Percentiles rank a stretch among this genome's conserved stretches.
Evolutionary conservation across 2,113 vertebrate genomes (phyloP).

Genomic region (Tachysurus vachellii): DNA sequence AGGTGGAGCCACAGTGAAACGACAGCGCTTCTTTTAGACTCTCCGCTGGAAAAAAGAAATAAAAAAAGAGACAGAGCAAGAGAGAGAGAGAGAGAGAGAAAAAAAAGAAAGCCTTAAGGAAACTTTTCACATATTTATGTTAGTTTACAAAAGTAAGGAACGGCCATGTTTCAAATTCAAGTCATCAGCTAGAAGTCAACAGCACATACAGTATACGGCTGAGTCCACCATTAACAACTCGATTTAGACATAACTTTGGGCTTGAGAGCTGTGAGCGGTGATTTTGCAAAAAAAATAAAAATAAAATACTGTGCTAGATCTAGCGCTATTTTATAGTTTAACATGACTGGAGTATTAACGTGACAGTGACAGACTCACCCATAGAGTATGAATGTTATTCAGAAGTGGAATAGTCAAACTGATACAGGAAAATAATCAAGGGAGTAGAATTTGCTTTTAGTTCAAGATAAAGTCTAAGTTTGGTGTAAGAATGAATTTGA

Average conservation of each 20-base stretch:
- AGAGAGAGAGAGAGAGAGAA: not conserved
- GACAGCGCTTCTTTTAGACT: constrained; percentile 62
- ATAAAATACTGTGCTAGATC: not conserved
- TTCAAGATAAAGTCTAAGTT: not conserved
- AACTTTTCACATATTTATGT: not conserved
- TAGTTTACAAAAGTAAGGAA: not conserved
- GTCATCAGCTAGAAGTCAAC: not conserved
- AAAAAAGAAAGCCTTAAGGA: not conserved
- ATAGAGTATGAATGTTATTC: not conserved
- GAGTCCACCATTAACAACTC: too few species aligned
- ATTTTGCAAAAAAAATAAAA: not conserved
- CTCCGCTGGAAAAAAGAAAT: constrained; percentile 51
- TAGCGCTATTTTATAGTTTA: not conserved
- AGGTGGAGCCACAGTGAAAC: constrained; percentile 37
- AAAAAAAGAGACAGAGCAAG: not conserved
- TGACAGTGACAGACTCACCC: not conserved
- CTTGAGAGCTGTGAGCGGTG: not conserved
- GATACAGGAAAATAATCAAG: not conserved
- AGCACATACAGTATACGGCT: not conserved
- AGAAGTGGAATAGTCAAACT: not conserved
- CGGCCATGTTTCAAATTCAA: not conserved
- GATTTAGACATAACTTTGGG: not conserved
- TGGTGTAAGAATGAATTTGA: not conserved
- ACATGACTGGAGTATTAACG: not conserved
- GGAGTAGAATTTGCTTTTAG: not conserved